These are phyloP conservation scores for Drosophila rhopaloa DNA, from an alignment of 1,140 invertebrate genomes.

Conservation along the genomic window DNA sequence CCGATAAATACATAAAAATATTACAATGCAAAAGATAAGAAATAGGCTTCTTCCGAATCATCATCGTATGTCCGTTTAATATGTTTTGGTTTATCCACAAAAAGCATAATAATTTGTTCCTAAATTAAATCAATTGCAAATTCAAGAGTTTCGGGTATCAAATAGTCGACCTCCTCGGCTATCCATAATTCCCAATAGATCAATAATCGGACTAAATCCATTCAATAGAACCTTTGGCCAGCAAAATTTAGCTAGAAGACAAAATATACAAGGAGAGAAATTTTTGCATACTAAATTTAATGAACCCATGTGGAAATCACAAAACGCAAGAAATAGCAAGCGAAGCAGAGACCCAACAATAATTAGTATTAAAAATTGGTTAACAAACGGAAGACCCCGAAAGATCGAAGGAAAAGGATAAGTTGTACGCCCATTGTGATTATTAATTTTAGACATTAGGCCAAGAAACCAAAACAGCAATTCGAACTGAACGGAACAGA, in stretches of 20 bases:
- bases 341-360: conserved; percentile 69
- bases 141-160: conserved; percentile 1
- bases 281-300: conserved; percentile 40
- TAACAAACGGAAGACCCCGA: conserved; percentile 52
- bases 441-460: conserved; percentile 81
- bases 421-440: conserved; percentile 81
- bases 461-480: conserved; percentile 30
- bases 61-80: conserved; percentile 13
- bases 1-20: neutral
- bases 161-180: conserved; percentile 21
- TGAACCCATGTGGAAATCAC: conserved; percentile 22
- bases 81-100: neutral
- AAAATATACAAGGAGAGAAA: conserved; percentile 43
- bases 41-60: conserved; percentile 11
- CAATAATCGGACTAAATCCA: conserved; percentile 6
- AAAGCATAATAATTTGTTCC: neutral
- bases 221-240: conserved; percentile 32
- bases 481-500: conserved; percentile 15
- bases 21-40: neutral
- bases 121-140: neutral
- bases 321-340: conserved; percentile 16
- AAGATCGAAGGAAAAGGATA: conserved; percentile 28
- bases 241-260: conserved; percentile 48
- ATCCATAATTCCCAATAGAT: conserved; percentile 12
- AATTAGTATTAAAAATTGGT: conserved; percentile 73